A percentile compares a stretch with the other conserved stretches of the same genome.
Evolutionary conservation across 2,113 vertebrate genomes (phyloP).

Genomic region (Megaleporinus macrocephalus): DNA sequence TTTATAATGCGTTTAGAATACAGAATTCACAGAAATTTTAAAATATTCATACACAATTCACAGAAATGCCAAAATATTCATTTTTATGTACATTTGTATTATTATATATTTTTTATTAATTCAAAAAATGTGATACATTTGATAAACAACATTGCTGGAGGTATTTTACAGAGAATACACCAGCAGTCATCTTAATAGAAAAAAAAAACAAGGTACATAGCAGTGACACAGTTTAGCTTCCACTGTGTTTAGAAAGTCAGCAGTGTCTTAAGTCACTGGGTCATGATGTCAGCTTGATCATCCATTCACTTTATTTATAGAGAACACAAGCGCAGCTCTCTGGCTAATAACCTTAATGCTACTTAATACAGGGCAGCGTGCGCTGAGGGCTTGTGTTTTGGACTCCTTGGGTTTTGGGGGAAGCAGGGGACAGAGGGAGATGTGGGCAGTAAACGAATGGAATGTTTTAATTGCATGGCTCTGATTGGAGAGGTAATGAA

Average conservation of each 20-base stretch:
- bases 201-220: background rate
- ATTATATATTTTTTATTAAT: too few species aligned
- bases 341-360: slow-evolving; percentile 22
- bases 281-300: slow-evolving; percentile 12
- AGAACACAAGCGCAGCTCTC: slow-evolving; percentile 12
- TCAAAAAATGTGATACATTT: background rate
- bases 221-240: background rate
- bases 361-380: slow-evolving; percentile 5
- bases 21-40: too few species aligned
- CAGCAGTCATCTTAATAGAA: too few species aligned
- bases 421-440: slow-evolving; percentile 7
- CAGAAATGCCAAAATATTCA: too few species aligned
- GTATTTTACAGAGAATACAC: too few species aligned
- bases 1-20: too few species aligned
- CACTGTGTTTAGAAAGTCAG: background rate
- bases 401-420: background rate
- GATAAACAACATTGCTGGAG: background rate
- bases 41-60: too few species aligned
- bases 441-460: slow-evolving; percentile 39
- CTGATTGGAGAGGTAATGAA: slow-evolving; percentile 58
- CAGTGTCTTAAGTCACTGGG: background rate
- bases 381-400: background rate
- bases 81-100: too few species aligned
- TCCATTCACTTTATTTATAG: background rate
- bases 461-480: slow-evolving; percentile 49